phyloP scores from a whole-genome alignment of 2,888 invertebrate species.

The Agrotis exclamationis region DNA sequence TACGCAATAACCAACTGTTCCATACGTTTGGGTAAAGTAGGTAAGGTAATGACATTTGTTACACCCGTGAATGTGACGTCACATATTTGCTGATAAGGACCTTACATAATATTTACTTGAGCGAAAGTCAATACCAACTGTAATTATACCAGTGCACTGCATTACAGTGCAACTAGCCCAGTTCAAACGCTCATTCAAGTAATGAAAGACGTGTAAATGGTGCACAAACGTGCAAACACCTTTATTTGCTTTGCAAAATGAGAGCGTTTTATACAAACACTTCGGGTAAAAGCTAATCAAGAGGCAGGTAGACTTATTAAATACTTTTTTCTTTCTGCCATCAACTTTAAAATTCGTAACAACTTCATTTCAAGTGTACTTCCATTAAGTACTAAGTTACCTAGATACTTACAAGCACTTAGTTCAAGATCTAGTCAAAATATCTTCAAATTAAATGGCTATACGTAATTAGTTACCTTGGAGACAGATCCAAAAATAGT shows the following conservation, averaged over 20 bases:
- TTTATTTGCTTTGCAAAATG: constrained; percentile 20
- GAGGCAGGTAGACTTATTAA: not conserved
- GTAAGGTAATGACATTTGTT: not conserved
- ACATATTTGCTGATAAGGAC: not conserved
- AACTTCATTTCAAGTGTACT: not conserved
- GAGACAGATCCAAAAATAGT: not conserved
- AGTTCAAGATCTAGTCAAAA: not conserved
- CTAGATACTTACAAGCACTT: not conserved
- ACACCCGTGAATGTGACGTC: not conserved
- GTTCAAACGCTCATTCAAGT: constrained; percentile 7
- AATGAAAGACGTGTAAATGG: constrained; percentile 26
- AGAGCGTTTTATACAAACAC: constrained; percentile 17
- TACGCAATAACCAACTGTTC: not conserved
- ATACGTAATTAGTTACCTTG: no score
- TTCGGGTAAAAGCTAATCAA: constrained; percentile 2
- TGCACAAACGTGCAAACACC: not conserved
- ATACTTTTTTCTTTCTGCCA: not conserved
- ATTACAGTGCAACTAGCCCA: not conserved
- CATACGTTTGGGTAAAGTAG: not conserved
- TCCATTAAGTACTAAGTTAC: not conserved
- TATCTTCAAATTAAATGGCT: not conserved
- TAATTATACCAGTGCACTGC: not conserved
- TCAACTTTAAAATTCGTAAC: not conserved
- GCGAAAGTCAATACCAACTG: not conserved
- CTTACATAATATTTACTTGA: not conserved